Conservation (phyloP, 2,113 vertebrate species). For the Lethenteron reissneri region DNA sequence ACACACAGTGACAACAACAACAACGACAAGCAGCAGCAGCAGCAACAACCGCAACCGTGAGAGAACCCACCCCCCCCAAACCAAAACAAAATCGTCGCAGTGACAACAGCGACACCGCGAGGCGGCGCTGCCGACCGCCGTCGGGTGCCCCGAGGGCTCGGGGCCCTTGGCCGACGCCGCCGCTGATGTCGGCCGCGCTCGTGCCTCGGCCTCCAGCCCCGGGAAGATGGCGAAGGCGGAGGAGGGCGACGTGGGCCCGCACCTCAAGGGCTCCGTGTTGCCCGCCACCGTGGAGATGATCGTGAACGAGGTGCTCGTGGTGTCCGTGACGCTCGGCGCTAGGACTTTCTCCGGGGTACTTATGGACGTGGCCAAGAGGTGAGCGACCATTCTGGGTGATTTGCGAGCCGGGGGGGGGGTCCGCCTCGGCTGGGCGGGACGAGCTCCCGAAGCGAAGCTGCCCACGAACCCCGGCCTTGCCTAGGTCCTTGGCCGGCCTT, state of each 20-base stretch:
- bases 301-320: background rate
- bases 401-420: too few species aligned
- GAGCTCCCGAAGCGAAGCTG: background rate
- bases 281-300: constrained; percentile 4
- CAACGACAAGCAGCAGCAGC: too few species aligned
- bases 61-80: too few species aligned
- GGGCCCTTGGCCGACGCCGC: background rate
- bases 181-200: constrained; percentile 1
- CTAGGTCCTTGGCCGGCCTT: background rate
- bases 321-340: background rate
- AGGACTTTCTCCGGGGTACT: background rate
- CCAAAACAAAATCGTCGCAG: too few species aligned
- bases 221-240: constrained; percentile 6
- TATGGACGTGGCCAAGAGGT: constrained; percentile 3
- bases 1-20: too few species aligned
- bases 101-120: background rate
- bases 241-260: constrained; percentile 2
- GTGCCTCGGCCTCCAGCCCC: background rate
- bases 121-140: background rate
- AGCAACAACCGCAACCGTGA: too few species aligned
- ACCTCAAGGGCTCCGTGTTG: background rate
- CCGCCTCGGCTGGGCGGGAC: background rate
- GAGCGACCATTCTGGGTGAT: background rate
- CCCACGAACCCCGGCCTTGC: background rate
- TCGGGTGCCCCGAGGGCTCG: fast-evolving